Evolutionary conservation across 1,140 invertebrate species (phyloP), one percentile per base, ranked within the genome.

Genomic region (Bombus affinis): DNA sequence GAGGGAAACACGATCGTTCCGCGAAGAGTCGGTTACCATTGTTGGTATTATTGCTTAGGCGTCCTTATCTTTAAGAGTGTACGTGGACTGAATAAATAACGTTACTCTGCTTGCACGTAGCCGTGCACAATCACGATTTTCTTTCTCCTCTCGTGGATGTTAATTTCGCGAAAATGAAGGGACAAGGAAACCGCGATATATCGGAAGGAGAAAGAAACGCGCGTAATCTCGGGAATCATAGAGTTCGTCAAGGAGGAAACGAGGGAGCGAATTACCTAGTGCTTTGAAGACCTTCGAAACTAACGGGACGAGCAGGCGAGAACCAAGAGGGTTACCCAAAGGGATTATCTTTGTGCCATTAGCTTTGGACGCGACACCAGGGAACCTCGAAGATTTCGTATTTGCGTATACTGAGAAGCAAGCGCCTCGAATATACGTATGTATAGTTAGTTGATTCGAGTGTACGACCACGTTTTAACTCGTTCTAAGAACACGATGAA

Each of bases 291-390:
- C 59, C 22, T n/a, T n/a, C 59, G 81, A 57, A 28, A 59, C 81
- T 35, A 81, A 32, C 65, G 62, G 62, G 5, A 65, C n/a, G 62
- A 65, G 62, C 62, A n/a, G n/a, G 18, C 13, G 62, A 32, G 62
- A 32, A 65, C 2, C 32, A 35, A 32, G 13, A 13, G 65, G 44
- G 82, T 59, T 28, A 91, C 79, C 28, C 68, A 42, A 42, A 90
- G 81, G 78, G 86, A 91, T 93, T 93, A 93, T 93, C 92, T 93
- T 93, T 92, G 92, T 93, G 84, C 89, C 92, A 94, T 94, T 92
- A 93, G 89, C 92, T 92, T 92, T 92, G 90, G 92, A 92, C 86
- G 89, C 87, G 74, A 85, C 71, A 66, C 86, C 71, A n/a, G 22
- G 78, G 86, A 89, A 83, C 62, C 86, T 80, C 73, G 35, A 42